Percentiles rank a stretch among this genome's conserved stretches.
These are phyloP conservation scores for Antechinus stuartii DNA, from an alignment of 2,113 vertebrate species.

Conservation along the genomic window DNA sequence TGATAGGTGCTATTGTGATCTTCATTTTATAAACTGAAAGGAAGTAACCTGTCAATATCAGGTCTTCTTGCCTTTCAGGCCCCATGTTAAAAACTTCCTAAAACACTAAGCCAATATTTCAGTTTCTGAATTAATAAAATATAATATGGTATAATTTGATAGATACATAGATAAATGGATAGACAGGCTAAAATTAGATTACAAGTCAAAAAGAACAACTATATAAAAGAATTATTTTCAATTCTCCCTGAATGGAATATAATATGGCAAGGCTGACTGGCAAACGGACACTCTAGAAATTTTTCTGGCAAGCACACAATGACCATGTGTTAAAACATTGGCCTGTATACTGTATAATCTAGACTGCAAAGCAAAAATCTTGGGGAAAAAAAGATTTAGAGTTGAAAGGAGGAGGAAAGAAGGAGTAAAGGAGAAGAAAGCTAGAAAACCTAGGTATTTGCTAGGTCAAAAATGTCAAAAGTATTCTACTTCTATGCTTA, in stretches of 20 bases:
- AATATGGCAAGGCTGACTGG: not conserved
- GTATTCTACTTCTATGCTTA: not conserved
- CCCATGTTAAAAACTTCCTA: slow-evolving; percentile 22
- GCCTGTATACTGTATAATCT: not conserved
- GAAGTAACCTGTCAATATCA: not conserved
- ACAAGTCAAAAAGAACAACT: not conserved
- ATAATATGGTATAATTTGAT: not conserved
- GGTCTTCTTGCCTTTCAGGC: not conserved
- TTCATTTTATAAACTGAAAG: not conserved
- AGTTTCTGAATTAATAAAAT: slow-evolving; percentile 19
- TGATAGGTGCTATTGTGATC: not conserved
- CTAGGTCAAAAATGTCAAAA: not conserved
- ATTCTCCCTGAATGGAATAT: not conserved
- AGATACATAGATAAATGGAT: not conserved
- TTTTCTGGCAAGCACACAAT: not conserved
- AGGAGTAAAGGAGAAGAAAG: not conserved
- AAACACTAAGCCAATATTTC: slow-evolving; percentile 45
- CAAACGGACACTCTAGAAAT: not conserved
- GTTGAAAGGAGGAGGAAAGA: not conserved
- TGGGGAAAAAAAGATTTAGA: not conserved
- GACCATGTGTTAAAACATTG: slow-evolving; percentile 14
- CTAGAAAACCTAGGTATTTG: not conserved
- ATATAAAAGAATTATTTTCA: not conserved
- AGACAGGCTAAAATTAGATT: not conserved
- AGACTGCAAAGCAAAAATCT: slow-evolving; percentile 22